phyloP scores from a whole-genome alignment of 2,797 vertebrate genomes.

The Anisognathus igniventris region DNA sequence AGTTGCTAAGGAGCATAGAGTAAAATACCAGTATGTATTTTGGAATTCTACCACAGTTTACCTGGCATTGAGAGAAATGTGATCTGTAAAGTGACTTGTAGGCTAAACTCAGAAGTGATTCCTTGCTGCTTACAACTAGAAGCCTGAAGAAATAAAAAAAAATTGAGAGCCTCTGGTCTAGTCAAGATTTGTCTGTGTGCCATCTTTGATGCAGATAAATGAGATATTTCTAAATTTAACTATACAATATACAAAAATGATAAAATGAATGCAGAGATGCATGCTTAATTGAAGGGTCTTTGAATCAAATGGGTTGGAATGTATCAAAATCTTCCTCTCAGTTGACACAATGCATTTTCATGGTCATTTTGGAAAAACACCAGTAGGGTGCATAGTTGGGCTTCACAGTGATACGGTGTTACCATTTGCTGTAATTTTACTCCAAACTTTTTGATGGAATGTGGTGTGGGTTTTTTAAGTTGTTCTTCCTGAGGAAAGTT shows the following conservation, averaged over 20 bases:
- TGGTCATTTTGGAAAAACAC: background rate
- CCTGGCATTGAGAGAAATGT: background rate
- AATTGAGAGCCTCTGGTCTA: background rate
- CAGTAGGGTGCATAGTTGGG: conserved; percentile 60
- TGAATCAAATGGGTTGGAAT: background rate
- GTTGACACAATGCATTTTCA: background rate
- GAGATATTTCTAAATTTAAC: background rate
- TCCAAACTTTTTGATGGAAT: background rate
- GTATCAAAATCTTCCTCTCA: background rate
- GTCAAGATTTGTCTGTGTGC: background rate
- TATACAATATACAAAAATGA: background rate
- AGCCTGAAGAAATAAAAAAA: background rate
- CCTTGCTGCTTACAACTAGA: background rate
- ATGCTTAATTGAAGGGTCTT: background rate
- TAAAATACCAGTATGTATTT: background rate
- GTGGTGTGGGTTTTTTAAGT: background rate
- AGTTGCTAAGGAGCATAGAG: background rate
- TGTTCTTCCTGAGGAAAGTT: background rate
- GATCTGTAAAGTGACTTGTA: background rate
- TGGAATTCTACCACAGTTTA: background rate
- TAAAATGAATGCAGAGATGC: background rate
- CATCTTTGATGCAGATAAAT: background rate
- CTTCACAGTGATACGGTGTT: background rate
- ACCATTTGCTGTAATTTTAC: background rate
- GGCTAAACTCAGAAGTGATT: background rate